Evolutionary conservation across 2,113 vertebrate species (phyloP), one percentile per base, ranked within the genome.

Genomic region (Zosterops hypoxanthus): DNA sequence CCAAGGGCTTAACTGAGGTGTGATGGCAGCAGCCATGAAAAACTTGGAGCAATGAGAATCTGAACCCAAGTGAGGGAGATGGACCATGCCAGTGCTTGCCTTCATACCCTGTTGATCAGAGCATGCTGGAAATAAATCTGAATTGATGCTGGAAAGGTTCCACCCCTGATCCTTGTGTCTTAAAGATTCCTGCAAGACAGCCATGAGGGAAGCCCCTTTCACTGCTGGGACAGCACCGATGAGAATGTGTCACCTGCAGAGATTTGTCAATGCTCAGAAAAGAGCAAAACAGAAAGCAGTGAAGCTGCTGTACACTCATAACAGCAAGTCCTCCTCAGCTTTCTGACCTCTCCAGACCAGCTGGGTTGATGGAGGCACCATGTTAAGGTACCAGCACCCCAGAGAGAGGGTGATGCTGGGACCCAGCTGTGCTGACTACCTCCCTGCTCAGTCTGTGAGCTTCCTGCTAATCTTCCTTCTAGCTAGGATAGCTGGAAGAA

Each of bases 401-500:
- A 64, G 60, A 88, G 36, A 65, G 14, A 8, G 22, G 21, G 14
- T 56, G 46, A 57, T 76, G 47, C 39, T 60, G 25, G 72, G 70
- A 53, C 16, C 26, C 36, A 50, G 53, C 4, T 34, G 25, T 64
- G 57, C 73, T 11, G 7, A 86, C 46, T 41, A 22, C 29, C 42
- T 82, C 42, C 57, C 16, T 26, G 23, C 34, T 65, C 25, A 41
- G 42, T 28, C 71, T 72, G 49, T 0, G 5, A 88, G 44, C 42
- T 95, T 82, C 71, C 70, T 68, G 59, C 25, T 77, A 20, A 86
- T 52, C 68, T 73, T 86, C 39, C 26, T 53, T 39, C 23, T 69
- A 50, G 53, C 39, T 68, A 50, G 25, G 68, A 65, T 9, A 88
- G 75, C 84, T 53, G 16, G 50, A 92, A 85, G 68, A 94, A 93